phyloP scores from a whole-genome alignment of 2,113 vertebrate species.

The Nyctereutes procyonoides region DNA sequence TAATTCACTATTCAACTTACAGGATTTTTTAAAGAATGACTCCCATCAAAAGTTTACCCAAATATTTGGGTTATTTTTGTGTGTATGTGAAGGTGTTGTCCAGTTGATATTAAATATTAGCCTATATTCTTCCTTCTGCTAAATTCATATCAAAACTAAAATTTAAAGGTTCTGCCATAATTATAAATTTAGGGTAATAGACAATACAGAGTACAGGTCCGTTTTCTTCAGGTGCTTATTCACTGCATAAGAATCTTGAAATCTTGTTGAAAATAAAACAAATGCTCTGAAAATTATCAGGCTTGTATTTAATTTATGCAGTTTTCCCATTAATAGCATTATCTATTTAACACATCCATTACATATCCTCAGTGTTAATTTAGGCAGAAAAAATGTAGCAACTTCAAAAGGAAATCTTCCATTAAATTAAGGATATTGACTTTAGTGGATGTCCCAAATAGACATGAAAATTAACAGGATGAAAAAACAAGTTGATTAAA shows the following conservation, averaged over 20 bases:
- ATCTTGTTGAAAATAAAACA: conserved; percentile 72
- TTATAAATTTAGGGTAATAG: conserved; percentile 53
- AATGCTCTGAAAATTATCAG: conserved; percentile 63
- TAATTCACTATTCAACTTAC: neutral
- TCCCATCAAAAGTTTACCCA: neutral
- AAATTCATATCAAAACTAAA: conserved; percentile 37
- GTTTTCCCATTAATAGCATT: conserved; percentile 81
- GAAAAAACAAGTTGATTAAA: conserved; percentile 83
- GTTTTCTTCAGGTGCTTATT: neutral
- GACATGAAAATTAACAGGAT: conserved; percentile 81
- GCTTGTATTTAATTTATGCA: conserved; percentile 78
- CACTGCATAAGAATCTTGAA: conserved; percentile 1
- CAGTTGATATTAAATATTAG: neutral
- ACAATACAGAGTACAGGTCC: neutral
- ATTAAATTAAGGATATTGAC: conserved; percentile 85
- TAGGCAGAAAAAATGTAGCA: conserved; percentile 78
- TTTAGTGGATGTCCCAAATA: conserved; percentile 84
- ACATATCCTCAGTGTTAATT: conserved; percentile 79
- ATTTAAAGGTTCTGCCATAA: neutral
- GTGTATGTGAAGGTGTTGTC: neutral
- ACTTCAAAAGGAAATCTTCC: conserved; percentile 83
- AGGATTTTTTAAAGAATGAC: neutral
- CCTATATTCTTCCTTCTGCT: neutral
- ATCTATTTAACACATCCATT: conserved; percentile 85
- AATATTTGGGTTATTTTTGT: neutral